These are phyloP conservation scores for Pelusios castaneus DNA, from an alignment of 2,113 vertebrate genomes.

Conservation along the genomic window DNA sequence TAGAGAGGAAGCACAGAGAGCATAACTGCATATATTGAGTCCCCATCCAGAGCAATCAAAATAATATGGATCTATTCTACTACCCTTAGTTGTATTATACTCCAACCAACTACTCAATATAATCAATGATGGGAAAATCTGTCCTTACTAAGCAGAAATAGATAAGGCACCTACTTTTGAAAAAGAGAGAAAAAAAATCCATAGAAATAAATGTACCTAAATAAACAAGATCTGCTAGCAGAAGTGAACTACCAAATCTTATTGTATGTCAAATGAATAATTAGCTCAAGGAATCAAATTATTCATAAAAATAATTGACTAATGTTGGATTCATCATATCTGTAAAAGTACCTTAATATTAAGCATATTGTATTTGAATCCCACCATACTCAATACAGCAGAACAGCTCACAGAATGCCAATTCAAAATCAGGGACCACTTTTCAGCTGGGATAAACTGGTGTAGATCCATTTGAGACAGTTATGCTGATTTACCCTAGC, in stretches of 20 bases:
- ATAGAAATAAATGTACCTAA: not conserved
- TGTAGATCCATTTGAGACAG: not conserved
- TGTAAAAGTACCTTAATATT: not conserved
- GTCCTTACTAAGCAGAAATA: not conserved
- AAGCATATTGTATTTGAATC: not conserved
- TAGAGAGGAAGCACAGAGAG: no score
- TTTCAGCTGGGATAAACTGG: not conserved
- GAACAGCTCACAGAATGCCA: not conserved
- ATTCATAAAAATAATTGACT: not conserved
- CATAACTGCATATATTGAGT: no score
- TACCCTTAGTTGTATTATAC: no score
- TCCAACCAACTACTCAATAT: no score
- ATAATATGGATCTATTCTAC: no score
- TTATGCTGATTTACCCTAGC: not conserved
- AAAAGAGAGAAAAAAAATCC: not conserved
- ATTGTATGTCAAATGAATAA: not conserved
- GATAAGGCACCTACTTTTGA: no score
- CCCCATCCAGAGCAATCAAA: no score
- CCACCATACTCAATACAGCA: not conserved
- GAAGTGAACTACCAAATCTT: not conserved
- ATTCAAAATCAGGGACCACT: not conserved
- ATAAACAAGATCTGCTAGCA: not conserved
- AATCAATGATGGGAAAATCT: no score
- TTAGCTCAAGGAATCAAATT: not conserved
- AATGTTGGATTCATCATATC: not conserved